Percentiles rank a stretch among this genome's conserved stretches.
These are phyloP conservation scores for Agonum fuliginosum DNA, from an alignment of 2,888 invertebrate genomes.

Conservation along the genomic window DNA sequence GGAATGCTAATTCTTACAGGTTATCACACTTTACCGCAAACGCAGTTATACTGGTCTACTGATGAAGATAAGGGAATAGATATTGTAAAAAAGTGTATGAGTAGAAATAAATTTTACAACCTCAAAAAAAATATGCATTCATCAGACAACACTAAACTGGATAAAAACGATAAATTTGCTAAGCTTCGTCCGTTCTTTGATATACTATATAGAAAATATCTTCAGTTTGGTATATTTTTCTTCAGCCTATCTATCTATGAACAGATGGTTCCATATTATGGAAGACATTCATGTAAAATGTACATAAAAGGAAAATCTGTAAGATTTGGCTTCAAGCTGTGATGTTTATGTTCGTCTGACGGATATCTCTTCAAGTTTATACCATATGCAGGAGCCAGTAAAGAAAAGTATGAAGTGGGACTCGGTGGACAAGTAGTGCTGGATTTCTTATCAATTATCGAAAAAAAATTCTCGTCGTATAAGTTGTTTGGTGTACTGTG, in stretches of 20 bases:
- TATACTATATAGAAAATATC: constrained; percentile 42
- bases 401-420: not conserved
- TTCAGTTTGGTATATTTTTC: constrained; percentile 61
- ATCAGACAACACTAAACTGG: constrained; percentile 48
- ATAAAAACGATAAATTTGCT: constrained; percentile 62
- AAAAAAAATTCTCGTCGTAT: constrained; percentile 26
- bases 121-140: constrained; percentile 49
- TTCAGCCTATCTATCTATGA: constrained; percentile 61
- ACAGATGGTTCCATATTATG: constrained; percentile 63
- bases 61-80: not conserved
- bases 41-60: constrained; percentile 9
- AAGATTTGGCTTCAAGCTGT: constrained; percentile 61
- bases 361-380: constrained; percentile 60
- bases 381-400: constrained; percentile 60
- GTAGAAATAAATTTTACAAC: constrained; percentile 5
- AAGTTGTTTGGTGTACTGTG: constrained; percentile 19
- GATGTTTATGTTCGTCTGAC: constrained; percentile 60
- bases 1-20: constrained; percentile 22
- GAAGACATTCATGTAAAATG: constrained; percentile 62
- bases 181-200: constrained; percentile 60
- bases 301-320: constrained; percentile 63
- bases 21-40: not conserved
- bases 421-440: constrained; percentile 32
- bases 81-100: constrained; percentile 22
- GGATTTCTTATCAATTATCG: constrained; percentile 13